These are phyloP conservation scores for Pyrrhosoma nymphula DNA, from an alignment of 2,888 invertebrate species.

Conservation along the genomic window DNA sequence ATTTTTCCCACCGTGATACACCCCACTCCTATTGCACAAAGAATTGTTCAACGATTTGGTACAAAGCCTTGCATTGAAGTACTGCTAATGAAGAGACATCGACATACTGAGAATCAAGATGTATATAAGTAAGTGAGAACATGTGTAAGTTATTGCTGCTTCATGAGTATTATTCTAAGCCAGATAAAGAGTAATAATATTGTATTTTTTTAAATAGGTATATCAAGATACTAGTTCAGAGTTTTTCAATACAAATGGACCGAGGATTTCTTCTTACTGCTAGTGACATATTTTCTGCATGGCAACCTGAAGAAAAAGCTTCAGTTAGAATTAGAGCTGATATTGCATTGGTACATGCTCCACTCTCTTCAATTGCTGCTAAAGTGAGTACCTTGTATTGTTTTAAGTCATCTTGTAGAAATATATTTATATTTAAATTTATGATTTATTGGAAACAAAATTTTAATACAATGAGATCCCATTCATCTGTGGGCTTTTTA, in stretches of 20 bases:
- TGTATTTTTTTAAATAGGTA: conserved; percentile 76
- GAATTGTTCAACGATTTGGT: conserved; percentile 78
- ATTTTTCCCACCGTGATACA: conserved; percentile 85
- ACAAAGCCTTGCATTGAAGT: conserved; percentile 84
- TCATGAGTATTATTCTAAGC: not conserved
- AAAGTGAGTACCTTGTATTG: conserved; percentile 73
- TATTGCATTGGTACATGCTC: conserved; percentile 82
- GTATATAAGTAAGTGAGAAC: conserved; percentile 80
- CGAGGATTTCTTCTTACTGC: conserved; percentile 84
- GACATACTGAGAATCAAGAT: conserved; percentile 80
- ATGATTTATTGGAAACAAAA: not conserved
- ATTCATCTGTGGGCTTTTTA: too few relatives aligned
- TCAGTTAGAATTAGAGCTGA: conserved; percentile 81
- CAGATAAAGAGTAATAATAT: not conserved
- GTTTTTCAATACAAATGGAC: conserved; percentile 85
- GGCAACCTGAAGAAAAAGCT: conserved; percentile 82
- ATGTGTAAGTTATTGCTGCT: not conserved
- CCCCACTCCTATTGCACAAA: conserved; percentile 80
- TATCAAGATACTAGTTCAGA: conserved; percentile 83
- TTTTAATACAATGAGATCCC: too few relatives aligned
- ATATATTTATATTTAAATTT: not conserved
- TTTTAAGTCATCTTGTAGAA: not conserved
- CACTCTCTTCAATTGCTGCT: conserved; percentile 79
- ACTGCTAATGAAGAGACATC: conserved; percentile 80
- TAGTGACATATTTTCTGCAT: conserved; percentile 82